Evolutionary conservation across 2,797 vertebrate genomes (phyloP).

Genomic region (Hylomyscus alleni): DNA sequence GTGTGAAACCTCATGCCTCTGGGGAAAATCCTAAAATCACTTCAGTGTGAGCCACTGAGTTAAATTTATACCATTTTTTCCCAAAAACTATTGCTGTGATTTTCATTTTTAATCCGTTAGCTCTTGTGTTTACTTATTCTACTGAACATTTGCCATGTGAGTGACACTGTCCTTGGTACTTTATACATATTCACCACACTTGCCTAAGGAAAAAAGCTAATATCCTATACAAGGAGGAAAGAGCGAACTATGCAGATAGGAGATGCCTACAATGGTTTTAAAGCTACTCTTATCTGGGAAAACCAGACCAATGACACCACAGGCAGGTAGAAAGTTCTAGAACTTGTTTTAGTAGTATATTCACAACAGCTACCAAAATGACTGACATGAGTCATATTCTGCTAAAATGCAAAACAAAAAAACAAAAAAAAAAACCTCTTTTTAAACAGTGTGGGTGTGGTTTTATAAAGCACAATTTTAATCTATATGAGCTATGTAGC

Average conservation of each 20-base stretch:
- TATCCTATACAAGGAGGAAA: neutral
- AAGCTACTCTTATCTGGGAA: slow-evolving; percentile 28
- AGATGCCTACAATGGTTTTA: neutral
- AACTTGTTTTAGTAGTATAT: neutral
- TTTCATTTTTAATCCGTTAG: slow-evolving; percentile 47
- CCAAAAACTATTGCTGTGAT: neutral
- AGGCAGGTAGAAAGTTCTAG: slow-evolving; percentile 25
- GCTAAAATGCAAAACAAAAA: slow-evolving; percentile 22
- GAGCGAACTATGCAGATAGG: neutral
- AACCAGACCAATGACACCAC: slow-evolving; percentile 30
- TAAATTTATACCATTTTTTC: slow-evolving; percentile 20
- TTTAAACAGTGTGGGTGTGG: slow-evolving; percentile 53
- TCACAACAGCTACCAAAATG: slow-evolving; percentile 19
- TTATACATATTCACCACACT: slow-evolving; percentile 33
- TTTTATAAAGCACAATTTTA: slow-evolving; percentile 61
- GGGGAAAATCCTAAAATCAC: slow-evolving; percentile 58
- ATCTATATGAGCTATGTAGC: neutral
- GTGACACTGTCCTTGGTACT: neutral
- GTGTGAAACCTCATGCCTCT: slow-evolving; percentile 54
- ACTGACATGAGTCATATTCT: slow-evolving; percentile 23
- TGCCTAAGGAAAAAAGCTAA: neutral
- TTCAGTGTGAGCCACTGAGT: neutral
- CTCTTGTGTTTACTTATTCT: slow-evolving; percentile 55
- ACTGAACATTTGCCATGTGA: neutral
- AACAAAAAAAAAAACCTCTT: neutral